Evolutionary conservation across 2,797 vertebrate genomes (phyloP), one percentile per base, ranked within the genome.

Genomic region (Leuciscus waleckii): DNA sequence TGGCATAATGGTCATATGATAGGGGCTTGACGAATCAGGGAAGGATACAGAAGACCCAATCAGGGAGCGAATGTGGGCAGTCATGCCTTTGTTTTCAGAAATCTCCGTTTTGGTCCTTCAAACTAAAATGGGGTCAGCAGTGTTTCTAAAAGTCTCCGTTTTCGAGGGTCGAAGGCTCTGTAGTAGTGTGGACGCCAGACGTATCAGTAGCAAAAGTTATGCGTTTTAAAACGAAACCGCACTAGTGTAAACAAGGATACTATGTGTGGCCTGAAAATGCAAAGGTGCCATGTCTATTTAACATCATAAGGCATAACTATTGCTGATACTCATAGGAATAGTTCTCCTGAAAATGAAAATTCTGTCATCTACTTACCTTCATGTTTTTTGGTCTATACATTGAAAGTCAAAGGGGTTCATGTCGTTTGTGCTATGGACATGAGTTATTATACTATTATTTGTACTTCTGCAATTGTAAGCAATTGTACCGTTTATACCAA

Each of bases 221-320:
- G 46, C 14, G 46, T 16, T 49, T 49, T 49, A 49, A 49, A 16
- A 16, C 14, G 43, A 46, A 46, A 46, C 14, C 0, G 13, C 46
- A 17, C 46, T 5, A 46, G 43, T 46, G 43, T 46, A 49, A 49
- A 49, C 14, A 16, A 4, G 46, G 46, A 63, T 14, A 63, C 61
- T 29, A 32, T 46, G 32, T 61, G 51, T 79, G 58, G 39, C 58
- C 58, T 79, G 10, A 26, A 79, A 79, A 79, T 79, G 35, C 17
- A 65, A 7, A 46, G 9, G 19, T 7, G 23, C 51, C 3, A 14
- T 77, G 23, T 77, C 13, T 77, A 41, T 16, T 26, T 78, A 1
- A 43, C 10, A 6, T 61, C 9, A 29, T 9, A 35, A 77, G 51
- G 6, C 32, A 56, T 14, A 76, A 10, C 19, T n/a, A 75, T 54